A percentile compares a stretch with the other conserved stretches of the same genome.
These are phyloP conservation scores for Nephila pilipes DNA, from an alignment of 1,140 invertebrate species.

Conservation along the genomic window DNA sequence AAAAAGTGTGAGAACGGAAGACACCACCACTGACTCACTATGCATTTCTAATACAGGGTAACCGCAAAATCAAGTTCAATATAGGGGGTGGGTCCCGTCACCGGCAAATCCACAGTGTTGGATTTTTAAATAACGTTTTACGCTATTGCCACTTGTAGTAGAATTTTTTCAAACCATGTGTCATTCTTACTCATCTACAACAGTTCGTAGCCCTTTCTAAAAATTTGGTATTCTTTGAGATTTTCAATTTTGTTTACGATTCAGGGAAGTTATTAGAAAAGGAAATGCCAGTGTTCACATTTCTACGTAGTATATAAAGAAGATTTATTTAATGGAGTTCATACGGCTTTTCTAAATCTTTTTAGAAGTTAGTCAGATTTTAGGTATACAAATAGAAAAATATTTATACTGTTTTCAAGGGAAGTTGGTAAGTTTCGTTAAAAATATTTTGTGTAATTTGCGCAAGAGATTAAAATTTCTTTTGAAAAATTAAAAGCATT, in stretches of 20 bases:
- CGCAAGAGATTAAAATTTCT: too few species aligned
- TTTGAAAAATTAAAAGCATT: too few species aligned
- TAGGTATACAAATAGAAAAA: too few species aligned
- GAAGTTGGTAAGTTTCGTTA: too few species aligned
- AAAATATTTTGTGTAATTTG: too few species aligned
- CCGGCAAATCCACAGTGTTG: background rate
- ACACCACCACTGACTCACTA: background rate
- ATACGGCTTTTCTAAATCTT: background rate
- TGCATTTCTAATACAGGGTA: background rate
- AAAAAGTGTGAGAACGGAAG: background rate
- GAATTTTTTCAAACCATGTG: background rate
- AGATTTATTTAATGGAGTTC: background rate
- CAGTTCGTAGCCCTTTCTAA: conserved; percentile 22
- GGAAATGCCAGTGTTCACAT: background rate
- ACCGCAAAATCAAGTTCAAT: conserved; percentile 42
- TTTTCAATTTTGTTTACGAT: conserved; percentile 1
- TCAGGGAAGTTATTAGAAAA: background rate
- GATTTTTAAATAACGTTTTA: background rate
- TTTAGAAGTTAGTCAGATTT: too few species aligned
- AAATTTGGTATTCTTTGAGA: conserved; percentile 16
- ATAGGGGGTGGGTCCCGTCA: background rate
- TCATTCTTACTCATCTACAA: conserved; percentile 45
- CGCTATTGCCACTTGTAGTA: background rate
- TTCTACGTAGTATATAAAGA: background rate
- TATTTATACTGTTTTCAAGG: too few species aligned